phyloP scores from a whole-genome alignment of 2,113 vertebrate genomes.

The Eonycteris spelaea region DNA sequence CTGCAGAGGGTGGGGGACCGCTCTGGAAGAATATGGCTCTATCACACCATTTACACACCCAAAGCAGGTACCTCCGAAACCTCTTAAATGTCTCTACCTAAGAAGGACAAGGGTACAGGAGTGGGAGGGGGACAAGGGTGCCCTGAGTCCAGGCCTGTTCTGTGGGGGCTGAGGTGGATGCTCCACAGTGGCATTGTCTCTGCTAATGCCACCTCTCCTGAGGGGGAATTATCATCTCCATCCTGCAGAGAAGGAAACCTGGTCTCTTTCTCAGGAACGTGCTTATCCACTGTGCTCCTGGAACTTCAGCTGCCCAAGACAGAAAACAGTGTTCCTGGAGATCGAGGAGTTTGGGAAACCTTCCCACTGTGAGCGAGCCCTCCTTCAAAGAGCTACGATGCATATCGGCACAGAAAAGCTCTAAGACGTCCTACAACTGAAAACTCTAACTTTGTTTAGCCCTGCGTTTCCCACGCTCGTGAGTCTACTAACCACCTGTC shows the following conservation, averaged over 20 bases:
- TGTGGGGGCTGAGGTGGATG: not conserved
- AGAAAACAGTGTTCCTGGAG: not conserved
- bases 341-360: not conserved
- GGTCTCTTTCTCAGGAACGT: not conserved
- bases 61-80: not conserved
- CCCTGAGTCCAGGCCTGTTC: not conserved
- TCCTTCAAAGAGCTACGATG: accelerated
- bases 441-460: not conserved
- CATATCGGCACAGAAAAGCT: accelerated
- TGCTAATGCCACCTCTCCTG: not conserved
- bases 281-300: too few species aligned
- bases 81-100: not conserved
- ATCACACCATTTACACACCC: not conserved
- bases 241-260: not conserved
- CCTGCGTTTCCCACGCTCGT: not conserved
- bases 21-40: not conserved
- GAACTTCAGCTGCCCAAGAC: not conserved
- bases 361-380: accelerated
- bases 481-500: not conserved
- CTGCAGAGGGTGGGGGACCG: not conserved
- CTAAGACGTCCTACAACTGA: accelerated
- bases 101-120: not conserved
- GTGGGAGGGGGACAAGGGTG: too few species aligned
- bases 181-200: too few species aligned
- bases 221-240: not conserved